Evolutionary conservation across 1,140 invertebrate species (phyloP).

Genomic region (Sitodiplosis mosellana): DNA sequence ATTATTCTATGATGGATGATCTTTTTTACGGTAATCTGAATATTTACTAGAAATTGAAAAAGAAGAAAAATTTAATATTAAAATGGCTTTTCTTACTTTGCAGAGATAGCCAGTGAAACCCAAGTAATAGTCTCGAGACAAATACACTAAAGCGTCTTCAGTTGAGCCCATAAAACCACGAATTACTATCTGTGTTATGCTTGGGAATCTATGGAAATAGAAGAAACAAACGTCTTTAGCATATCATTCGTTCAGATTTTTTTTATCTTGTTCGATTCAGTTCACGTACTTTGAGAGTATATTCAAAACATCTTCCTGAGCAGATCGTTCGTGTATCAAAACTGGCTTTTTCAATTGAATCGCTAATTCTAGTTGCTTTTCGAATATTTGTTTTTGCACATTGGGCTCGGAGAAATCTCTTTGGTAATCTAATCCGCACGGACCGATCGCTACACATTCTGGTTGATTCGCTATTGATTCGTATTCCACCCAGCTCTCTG

Average conservation of each 20-base stretch:
- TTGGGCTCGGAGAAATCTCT: constrained; percentile 82
- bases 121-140: constrained; percentile 76
- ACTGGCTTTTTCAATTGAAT: constrained; percentile 75
- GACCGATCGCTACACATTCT: constrained; percentile 85
- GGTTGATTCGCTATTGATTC: constrained; percentile 52
- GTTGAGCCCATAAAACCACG: constrained; percentile 86
- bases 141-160: constrained; percentile 65
- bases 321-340: constrained; percentile 79
- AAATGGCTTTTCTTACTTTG: constrained; percentile 10
- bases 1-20: neutral
- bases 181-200: constrained; percentile 65
- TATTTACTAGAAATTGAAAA: neutral
- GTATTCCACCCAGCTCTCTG: constrained; percentile 46
- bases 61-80: too few relatives aligned
- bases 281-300: constrained; percentile 29
- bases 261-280: too few relatives aligned
- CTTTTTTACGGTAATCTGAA: neutral
- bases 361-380: constrained; percentile 74
- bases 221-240: neutral
- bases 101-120: constrained; percentile 53
- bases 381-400: constrained; percentile 71
- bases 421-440: constrained; percentile 88
- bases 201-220: constrained; percentile 23
- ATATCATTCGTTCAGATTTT: neutral
- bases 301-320: constrained; percentile 59